phyloP scores from a whole-genome alignment of 2,113 vertebrate species.

The Seriola rivoliana region DNA sequence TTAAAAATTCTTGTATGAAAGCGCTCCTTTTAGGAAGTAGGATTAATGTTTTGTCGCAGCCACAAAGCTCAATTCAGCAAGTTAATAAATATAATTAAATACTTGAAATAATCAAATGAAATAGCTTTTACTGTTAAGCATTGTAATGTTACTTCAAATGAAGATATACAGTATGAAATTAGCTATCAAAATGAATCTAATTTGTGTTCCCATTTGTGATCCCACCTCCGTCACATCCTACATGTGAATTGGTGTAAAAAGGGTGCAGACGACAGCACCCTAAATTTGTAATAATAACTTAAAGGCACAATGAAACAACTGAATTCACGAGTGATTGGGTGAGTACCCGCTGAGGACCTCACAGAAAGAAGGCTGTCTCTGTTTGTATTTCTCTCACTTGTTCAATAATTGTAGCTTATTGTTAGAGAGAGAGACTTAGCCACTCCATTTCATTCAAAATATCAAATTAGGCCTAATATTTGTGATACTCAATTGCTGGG shows the following conservation, averaged over 20 bases:
- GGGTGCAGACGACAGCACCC: background rate
- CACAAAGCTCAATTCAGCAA: constrained; percentile 5
- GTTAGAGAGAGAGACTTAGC: background rate
- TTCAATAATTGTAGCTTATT: background rate
- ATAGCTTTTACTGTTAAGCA: background rate
- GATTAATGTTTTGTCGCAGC: constrained; percentile 31
- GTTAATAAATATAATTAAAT: background rate
- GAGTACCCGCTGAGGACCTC: background rate
- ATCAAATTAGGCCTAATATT: background rate
- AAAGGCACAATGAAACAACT: background rate
- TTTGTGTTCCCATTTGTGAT: background rate
- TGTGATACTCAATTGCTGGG: background rate
- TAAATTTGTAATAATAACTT: background rate
- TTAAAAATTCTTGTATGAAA: background rate
- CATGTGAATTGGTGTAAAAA: background rate
- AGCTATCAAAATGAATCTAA: background rate
- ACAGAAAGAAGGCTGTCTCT: background rate
- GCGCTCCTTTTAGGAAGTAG: constrained; percentile 14
- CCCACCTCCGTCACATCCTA: background rate
- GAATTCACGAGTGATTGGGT: background rate
- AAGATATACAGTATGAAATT: background rate
- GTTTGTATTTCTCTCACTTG: background rate
- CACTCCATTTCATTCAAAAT: background rate
- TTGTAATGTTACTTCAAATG: background rate
- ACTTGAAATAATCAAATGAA: background rate